Evolutionary conservation across 1,140 invertebrate genomes (phyloP).

Genomic region (Sarcophaga peregrina): DNA sequence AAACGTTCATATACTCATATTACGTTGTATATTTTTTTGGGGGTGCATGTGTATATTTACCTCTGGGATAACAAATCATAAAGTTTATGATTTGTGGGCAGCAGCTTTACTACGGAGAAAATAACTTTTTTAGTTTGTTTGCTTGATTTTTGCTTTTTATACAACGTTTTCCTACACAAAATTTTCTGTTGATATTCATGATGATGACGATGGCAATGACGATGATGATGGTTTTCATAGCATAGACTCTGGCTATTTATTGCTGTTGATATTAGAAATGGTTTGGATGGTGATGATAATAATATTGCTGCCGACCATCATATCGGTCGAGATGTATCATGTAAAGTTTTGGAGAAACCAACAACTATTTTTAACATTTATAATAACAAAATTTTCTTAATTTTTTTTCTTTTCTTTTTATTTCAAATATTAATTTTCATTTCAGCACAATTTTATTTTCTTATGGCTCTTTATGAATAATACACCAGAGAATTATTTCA

Average conservation of each 20-base stretch:
- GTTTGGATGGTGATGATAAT: background rate
- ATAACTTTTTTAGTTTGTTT: conserved; percentile 29
- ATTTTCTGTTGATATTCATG: conserved; percentile 27
- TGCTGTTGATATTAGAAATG: background rate
- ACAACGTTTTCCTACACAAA: conserved; percentile 1
- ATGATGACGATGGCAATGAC: background rate
- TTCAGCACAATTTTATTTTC: conserved; percentile 1
- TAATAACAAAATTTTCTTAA: background rate
- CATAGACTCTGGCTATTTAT: conserved; percentile 2
- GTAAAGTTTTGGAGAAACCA: background rate
- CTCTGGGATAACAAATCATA: conserved; percentile 41
- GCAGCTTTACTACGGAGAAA: background rate
- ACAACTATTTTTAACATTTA: background rate
- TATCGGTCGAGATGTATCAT: background rate
- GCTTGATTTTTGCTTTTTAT: conserved; percentile 5
- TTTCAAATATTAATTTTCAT: background rate
- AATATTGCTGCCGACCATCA: background rate
- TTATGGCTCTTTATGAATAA: background rate
- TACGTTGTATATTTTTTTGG: too few species aligned
- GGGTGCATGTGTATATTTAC: background rate
- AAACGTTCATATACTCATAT: too few species aligned
- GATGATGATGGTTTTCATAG: background rate
- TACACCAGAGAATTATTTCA: background rate
- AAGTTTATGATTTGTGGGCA: conserved; percentile 38
- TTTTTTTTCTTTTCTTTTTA: background rate